Conservation (phyloP, 2,888 invertebrate genomes). For the Acheta domesticus region DNA sequence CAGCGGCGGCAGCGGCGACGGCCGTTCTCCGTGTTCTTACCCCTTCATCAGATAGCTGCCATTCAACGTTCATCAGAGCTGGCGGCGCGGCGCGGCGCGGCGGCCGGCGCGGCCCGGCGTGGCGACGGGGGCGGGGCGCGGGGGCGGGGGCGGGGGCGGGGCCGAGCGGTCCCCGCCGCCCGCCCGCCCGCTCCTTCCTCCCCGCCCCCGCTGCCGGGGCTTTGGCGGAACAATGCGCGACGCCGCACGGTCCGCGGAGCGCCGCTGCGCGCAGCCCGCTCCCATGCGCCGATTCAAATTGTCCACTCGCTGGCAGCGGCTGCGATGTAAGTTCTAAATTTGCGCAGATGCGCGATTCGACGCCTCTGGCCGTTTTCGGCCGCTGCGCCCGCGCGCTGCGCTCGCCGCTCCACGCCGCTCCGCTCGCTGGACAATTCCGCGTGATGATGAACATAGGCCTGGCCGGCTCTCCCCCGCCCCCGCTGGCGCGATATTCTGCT, state of each 20-base stretch:
- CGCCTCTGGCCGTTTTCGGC: conserved; percentile 8
- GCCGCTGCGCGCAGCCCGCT: background rate
- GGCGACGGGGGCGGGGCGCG: background rate
- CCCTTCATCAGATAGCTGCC: conserved; percentile 18
- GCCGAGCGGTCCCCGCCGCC: no score
- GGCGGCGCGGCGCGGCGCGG: background rate
- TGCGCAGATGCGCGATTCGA: conserved; percentile 9
- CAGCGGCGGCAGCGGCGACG: no score
- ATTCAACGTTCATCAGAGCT: conserved; percentile 5
- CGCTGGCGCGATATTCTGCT: background rate
- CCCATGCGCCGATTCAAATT: background rate
- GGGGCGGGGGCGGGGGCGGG: background rate
- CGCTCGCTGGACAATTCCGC: background rate
- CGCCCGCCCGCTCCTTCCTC: no score
- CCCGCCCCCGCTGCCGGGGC: no score
- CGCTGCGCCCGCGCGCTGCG: background rate
- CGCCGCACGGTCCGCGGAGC: background rate
- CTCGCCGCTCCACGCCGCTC: no score
- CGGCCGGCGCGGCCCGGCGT: background rate
- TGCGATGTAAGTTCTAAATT: conserved; percentile 18
- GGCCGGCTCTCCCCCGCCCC: background rate
- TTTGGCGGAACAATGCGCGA: background rate
- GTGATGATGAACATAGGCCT: background rate
- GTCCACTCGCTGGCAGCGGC: background rate
- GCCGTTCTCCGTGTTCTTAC: background rate